Evolutionary conservation across 2,113 vertebrate genomes (phyloP).

Genomic region (Atlantisia rogersi): DNA sequence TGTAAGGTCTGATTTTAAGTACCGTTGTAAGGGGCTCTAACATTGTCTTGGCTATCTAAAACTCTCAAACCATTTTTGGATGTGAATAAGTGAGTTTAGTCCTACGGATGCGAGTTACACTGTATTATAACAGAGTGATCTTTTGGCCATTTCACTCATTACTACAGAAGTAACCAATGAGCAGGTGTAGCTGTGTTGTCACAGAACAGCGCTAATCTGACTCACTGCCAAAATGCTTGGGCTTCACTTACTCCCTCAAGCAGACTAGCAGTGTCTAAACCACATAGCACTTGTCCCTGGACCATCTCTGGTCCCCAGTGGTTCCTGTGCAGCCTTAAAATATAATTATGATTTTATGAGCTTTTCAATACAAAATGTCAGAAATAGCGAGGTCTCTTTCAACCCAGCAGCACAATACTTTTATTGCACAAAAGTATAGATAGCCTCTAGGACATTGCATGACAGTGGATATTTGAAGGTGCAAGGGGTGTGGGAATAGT

Average conservation of each 20-base stretch:
- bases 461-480: neutral
- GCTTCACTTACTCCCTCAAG: neutral
- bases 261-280: neutral
- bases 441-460: neutral
- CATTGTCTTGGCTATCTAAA: neutral
- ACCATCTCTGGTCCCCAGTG: neutral
- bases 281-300: neutral
- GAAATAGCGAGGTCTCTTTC: neutral
- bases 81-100: neutral
- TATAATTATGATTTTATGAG: neutral
- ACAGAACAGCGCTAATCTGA: neutral
- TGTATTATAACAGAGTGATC: neutral
- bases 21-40: neutral
- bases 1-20: accelerated
- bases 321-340: neutral
- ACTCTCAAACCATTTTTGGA: neutral
- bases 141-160: neutral
- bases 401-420: neutral
- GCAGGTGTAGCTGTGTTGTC: neutral
- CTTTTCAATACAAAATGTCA: neutral
- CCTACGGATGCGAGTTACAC: neutral
- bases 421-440: neutral
- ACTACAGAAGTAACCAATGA: neutral
- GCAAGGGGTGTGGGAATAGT: neutral
- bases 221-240: neutral